phyloP scores from a whole-genome alignment of 2,797 vertebrate genomes.

The Sebastes taczanowskii region DNA sequence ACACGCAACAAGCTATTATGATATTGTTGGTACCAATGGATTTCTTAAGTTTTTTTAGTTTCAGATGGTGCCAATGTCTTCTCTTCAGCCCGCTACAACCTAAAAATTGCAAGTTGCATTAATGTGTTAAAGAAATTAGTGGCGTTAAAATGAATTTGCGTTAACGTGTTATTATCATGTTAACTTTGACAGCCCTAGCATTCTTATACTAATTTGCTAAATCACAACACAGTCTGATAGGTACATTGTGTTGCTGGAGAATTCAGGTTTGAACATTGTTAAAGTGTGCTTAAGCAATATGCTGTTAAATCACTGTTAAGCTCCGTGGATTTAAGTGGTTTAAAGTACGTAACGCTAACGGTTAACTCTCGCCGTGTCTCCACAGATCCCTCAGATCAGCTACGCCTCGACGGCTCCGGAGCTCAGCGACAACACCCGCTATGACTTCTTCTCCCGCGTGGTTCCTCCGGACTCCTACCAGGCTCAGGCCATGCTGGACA shows the following conservation, averaged over 20 bases:
- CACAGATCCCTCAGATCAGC: constrained; percentile 98
- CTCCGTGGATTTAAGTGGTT: neutral
- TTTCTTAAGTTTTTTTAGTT: too few species aligned
- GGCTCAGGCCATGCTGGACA: constrained; percentile 97
- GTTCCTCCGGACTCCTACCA: constrained; percentile 97
- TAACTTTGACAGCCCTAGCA: too few species aligned
- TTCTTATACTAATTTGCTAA: neutral
- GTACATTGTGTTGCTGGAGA: neutral
- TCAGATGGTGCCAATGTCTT: too few species aligned
- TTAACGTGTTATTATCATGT: too few species aligned
- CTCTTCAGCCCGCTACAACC: accelerated
- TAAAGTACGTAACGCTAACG: neutral
- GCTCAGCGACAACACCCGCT: constrained; percentile 95
- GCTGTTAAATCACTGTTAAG: neutral
- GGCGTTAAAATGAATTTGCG: too few species aligned
- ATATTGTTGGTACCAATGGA: too few species aligned
- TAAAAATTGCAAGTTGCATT: too few species aligned
- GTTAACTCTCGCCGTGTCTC: constrained; percentile 19
- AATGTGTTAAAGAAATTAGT: too few species aligned
- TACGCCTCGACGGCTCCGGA: constrained; percentile 97
- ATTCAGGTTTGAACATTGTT: neutral
- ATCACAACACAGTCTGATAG: neutral
- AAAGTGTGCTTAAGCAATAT: neutral
- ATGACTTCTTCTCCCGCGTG: constrained; percentile 96
- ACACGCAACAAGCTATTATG: too few species aligned